Evolutionary conservation across 2,888 invertebrate species (phyloP), one percentile per base, ranked within the genome.

Genomic region (Eumacrocentrus americanus): DNA sequence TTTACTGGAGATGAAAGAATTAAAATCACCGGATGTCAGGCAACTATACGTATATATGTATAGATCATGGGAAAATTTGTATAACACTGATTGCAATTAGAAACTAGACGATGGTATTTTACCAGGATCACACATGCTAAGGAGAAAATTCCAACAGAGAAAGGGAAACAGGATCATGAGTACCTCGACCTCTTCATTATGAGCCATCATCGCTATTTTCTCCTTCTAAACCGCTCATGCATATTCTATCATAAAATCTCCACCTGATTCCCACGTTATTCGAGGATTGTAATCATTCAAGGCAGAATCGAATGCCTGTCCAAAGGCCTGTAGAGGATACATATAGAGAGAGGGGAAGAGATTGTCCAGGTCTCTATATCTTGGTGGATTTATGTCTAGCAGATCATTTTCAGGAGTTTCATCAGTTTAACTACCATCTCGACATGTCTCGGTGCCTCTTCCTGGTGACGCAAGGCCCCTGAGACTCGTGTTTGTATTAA

Each of bases 231-330:
- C 11, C 22, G 9, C 44, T 18, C 44, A 14, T 16, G 11, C n/a
- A 22, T n/a, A 22, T 18, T 14, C 23, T 14, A 23, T 11, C 12
- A 12, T 40, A 16, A 16, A 53, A 38, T 51, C 12, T 38, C 14
- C 40, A 40, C 42, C n/a, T 29, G 35, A 42, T 53, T 53, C 53
- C 40, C 53, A 53, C 53, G 53, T 53, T 29, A 40, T 18, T 38
- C 23, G 16, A 42, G 29, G 42, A 38, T 25, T 53, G 40, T 42
- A 53, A 53, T 53, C 53, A 53, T 12, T 42, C n/a, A 4, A 25
- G 12, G 47, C 23, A 47, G 12, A 23, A 25, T 47, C 47, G 22
- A 53, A 14, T 18, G 14, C 40, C 29, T 40, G 53, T 25, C 40
- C 11, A 40, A 53, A 12, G 4, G n/a, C 16, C 23, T 25, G 9